phyloP scores from a whole-genome alignment of 2,797 vertebrate genomes.

The Remorina albescens region DNA sequence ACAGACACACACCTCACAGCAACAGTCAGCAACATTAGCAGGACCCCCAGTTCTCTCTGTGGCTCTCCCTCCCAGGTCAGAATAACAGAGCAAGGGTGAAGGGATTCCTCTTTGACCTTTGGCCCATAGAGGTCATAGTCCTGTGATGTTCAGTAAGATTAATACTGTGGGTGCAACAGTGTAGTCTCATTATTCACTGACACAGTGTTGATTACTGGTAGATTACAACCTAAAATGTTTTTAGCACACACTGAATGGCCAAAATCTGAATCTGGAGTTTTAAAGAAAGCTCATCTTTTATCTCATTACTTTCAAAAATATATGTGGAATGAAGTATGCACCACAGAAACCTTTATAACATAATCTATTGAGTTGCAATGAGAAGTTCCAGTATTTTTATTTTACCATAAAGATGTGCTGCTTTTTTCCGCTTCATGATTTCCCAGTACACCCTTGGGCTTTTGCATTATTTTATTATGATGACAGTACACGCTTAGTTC shows the following conservation, averaged over 20 bases:
- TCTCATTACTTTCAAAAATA: background rate
- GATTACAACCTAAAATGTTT: conserved; percentile 45
- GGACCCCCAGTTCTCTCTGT: conserved; percentile 76
- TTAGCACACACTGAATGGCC: background rate
- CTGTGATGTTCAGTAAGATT: conserved; percentile 85
- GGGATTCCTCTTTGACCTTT: conserved; percentile 86
- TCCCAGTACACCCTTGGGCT: background rate
- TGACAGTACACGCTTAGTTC: background rate
- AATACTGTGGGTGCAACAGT: conserved; percentile 77
- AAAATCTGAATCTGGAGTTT: background rate
- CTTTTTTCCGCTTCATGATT: background rate
- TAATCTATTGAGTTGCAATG: background rate
- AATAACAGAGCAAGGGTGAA: conserved; percentile 87
- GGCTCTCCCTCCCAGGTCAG: conserved; percentile 75
- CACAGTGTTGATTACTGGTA: conserved; percentile 73
- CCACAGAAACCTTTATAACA: too few species aligned
- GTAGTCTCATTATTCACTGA: conserved; percentile 81
- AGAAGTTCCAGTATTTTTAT: background rate
- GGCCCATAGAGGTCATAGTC: conserved; percentile 81
- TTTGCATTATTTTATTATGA: conserved; percentile 19
- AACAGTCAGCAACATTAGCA: conserved; percentile 49
- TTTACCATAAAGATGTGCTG: conserved; percentile 3
- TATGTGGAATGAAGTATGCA: background rate
- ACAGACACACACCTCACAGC: conserved; percentile 26
- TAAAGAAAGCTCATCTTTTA: background rate